A percentile compares a stretch with the other conserved stretches of the same genome.
These are phyloP conservation scores for Drosophila cognata DNA, from an alignment of 2,888 invertebrate species.

Conservation along the genomic window DNA sequence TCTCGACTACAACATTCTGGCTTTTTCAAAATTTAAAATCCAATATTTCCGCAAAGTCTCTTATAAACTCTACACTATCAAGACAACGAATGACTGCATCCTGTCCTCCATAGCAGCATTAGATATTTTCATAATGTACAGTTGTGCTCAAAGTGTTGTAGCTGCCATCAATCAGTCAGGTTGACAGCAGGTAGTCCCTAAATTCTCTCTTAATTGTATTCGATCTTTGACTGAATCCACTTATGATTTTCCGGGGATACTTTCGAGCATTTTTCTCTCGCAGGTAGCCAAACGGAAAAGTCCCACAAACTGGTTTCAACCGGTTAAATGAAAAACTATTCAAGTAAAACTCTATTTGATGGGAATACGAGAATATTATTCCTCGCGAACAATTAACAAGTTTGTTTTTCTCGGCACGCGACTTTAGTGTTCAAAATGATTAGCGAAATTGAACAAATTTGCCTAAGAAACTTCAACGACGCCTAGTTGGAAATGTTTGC, in stretches of 20 bases:
- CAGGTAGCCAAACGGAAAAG: conserved; percentile 30
- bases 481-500: conserved; percentile 33
- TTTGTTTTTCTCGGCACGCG: conserved; percentile 42
- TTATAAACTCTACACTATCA: background rate
- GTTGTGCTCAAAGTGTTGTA: conserved; percentile 13
- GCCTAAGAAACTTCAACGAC: conserved; percentile 1
- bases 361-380: conserved; percentile 6
- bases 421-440: conserved; percentile 28
- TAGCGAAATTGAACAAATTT: conserved; percentile 33
- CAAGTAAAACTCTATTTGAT: background rate
- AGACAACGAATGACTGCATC: conserved; percentile 1
- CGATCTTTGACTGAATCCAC: conserved; percentile 10
- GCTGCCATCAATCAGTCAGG: conserved; percentile 2
- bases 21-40: background rate
- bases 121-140: conserved; percentile 21
- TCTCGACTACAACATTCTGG: background rate
- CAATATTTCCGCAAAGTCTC: background rate
- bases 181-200: conserved; percentile 36
- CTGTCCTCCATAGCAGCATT: background rate
- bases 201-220: conserved; percentile 13
- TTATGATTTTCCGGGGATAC: conserved; percentile 1
- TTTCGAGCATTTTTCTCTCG: background rate
- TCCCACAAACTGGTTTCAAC: conserved; percentile 37
- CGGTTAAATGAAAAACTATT: background rate
- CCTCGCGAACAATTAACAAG: conserved; percentile 30